Evolutionary conservation across 2,888 invertebrate genomes (phyloP), one percentile per base, ranked within the genome.

Genomic region (Phengaris arion): DNA sequence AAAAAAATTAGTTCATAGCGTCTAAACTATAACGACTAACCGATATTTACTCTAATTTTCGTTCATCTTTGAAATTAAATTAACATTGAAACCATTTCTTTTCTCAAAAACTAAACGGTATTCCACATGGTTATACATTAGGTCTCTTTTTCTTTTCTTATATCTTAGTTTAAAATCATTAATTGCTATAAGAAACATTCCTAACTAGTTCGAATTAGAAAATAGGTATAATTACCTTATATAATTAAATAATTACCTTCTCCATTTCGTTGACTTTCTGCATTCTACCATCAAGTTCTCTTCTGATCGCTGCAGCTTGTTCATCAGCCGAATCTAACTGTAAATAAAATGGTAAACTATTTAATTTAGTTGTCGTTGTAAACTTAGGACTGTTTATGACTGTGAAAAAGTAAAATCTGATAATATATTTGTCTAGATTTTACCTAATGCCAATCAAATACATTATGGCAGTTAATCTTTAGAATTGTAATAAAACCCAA

Each of bases 321-420:
- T 99, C 99, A 91, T 99, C 99, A 77, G 98, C 98, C 84, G 99
- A 99, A 92, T 99, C 99, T 94, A 99, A 95, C 98, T 99, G 88
- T 46, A 82, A 81, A 4, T 74, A 70, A 2, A 2, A 68, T n/a
- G 0, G 45, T 46, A 45, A 6, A 13, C 8, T 46, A n/a, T 22
- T 68, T 74, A 46, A 51, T 68, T 68, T 22, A 64, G 6, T 9
- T 48, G 57, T 72, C 6, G 8, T 52, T 13, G 22, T 12, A 52
- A 52, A 52, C 12, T 2, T 52, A 51, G 5, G 2, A 15, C 15
- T 12, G 51, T 51, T 70, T 48, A 22, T 35, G 12, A 1, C 10
- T 4, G 2, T 12, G 22, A 6, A 45, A 64, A 12, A 35, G 12
- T 1, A 35, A 22, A 59, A 64, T 12, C 35, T 35, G 12, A 35